Conservation (phyloP, 1,140 invertebrate species). For the Neodiprion fabricii region DNA sequence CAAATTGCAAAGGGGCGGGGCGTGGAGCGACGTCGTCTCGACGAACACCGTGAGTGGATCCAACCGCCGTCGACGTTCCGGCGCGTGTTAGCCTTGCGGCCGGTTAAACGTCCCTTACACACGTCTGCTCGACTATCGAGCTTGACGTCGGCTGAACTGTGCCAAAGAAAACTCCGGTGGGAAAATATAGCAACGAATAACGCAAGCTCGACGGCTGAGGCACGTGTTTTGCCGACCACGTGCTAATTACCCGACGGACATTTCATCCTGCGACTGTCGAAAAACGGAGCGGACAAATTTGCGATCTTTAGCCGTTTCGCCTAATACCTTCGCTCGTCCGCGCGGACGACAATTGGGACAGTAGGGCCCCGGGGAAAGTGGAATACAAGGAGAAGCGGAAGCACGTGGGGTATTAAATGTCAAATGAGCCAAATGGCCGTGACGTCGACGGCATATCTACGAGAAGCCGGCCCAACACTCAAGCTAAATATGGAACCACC, state of each 20-base stretch:
- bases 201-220: neutral
- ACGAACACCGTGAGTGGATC: neutral
- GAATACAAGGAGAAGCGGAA: neutral
- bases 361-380: too few species aligned
- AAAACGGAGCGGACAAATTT: too few species aligned
- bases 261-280: neutral
- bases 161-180: slow-evolving; percentile 10
- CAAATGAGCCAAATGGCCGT: slow-evolving; percentile 18
- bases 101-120: neutral
- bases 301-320: neutral
- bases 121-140: neutral
- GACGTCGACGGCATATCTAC: slow-evolving; percentile 6
- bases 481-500: slow-evolving; percentile 47
- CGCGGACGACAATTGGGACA: too few species aligned
- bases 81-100: neutral
- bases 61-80: neutral
- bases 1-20: neutral
- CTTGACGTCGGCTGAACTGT: slow-evolving; percentile 8
- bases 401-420: slow-evolving; percentile 24
- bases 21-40: neutral
- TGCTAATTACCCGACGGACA: neutral
- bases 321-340: neutral
- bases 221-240: neutral
- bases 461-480: slow-evolving; percentile 15
- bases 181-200: neutral